Conservation (phyloP, 2,888 invertebrate species). For the Hofmannophila pseudospretella region DNA sequence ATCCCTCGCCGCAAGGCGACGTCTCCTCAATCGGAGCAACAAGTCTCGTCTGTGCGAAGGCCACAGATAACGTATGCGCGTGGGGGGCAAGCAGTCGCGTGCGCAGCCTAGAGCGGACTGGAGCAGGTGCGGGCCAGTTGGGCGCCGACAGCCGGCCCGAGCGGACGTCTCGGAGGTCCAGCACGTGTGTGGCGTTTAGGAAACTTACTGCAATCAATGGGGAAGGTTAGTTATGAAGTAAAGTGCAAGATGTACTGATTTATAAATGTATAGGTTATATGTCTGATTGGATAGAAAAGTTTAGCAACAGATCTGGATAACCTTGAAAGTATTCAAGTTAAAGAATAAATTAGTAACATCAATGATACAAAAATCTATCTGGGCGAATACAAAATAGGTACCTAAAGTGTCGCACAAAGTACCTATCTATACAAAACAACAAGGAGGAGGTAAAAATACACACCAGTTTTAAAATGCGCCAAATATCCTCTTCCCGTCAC, state of each 20-base stretch:
- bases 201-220: constrained; percentile 40
- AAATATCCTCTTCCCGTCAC: constrained; percentile 82
- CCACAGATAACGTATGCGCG: constrained; percentile 46
- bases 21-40: constrained; percentile 19
- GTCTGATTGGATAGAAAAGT: no score
- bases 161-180: constrained; percentile 32
- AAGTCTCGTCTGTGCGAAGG: constrained; percentile 38
- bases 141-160: constrained; percentile 43
- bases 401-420: no score
- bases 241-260: neutral
- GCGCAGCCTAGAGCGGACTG: constrained; percentile 35
- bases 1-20: constrained; percentile 60
- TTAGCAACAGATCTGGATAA: no score
- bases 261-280: no score
- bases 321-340: no score
- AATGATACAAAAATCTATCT: no score
- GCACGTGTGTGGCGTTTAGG: constrained; percentile 51
- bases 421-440: no score
- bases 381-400: no score
- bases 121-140: constrained; percentile 57
- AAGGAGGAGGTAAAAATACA: no score
- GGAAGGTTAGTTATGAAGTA: neutral
- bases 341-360: no score
- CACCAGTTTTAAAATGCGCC: constrained; percentile 82
- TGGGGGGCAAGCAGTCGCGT: constrained; percentile 56